phyloP scores from a whole-genome alignment of 1,140 invertebrate genomes.

The Temnothorax nylanderi region DNA sequence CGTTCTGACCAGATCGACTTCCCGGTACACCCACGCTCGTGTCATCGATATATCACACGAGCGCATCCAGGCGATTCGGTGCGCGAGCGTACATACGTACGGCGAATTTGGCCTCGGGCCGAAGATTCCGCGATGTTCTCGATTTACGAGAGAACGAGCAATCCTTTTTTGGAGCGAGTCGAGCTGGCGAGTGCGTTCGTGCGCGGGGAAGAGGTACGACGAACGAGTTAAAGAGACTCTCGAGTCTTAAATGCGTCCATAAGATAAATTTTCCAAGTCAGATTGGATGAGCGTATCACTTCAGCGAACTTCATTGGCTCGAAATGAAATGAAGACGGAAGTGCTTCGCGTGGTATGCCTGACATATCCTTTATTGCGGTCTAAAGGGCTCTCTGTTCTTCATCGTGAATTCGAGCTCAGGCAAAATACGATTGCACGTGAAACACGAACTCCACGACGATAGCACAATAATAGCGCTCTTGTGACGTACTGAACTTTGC shows the following conservation, averaged over 20 bases:
- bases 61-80: conserved; percentile 39
- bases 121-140: conserved; percentile 73
- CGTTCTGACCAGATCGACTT: conserved; percentile 64
- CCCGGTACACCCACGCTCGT: conserved; percentile 72
- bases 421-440: conserved; percentile 10
- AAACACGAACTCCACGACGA: neutral
- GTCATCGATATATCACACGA: conserved; percentile 76
- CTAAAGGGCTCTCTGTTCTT: conserved; percentile 20
- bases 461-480: conserved; percentile 11
- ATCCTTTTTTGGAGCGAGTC: conserved; percentile 68
- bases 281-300: conserved; percentile 44
- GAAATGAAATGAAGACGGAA: conserved; percentile 48
- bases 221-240: conserved; percentile 34
- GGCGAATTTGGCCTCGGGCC: conserved; percentile 69
- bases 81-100: conserved; percentile 35
- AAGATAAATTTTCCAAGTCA: conserved; percentile 35
- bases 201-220: neutral
- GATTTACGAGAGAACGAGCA: conserved; percentile 68
- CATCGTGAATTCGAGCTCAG: neutral
- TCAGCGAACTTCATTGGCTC: conserved; percentile 40
- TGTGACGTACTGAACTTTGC: conserved; percentile 32
- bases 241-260: conserved; percentile 16
- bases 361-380: conserved; percentile 25
- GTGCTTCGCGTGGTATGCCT: neutral
- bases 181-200: conserved; percentile 26